Evolutionary conservation across 37 sponge, comb jelly and placozoan genomes (phyloP), one percentile per base, ranked within the genome.

Genomic region (Chondrilla cf. caribensis): DNA sequence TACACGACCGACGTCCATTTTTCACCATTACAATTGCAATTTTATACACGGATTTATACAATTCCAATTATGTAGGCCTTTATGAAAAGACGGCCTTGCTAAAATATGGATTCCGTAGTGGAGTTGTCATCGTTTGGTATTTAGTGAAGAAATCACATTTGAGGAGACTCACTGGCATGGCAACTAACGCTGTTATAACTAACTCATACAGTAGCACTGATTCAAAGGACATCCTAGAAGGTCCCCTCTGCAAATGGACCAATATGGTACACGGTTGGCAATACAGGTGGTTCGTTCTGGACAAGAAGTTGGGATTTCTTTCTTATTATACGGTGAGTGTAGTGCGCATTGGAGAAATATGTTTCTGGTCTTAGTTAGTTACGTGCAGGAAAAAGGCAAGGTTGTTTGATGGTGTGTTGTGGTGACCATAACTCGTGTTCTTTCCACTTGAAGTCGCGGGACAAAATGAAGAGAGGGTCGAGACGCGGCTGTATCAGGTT

Each of bases 221-320:
- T 22, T 43, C 76, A 2, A 67, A 29, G 33, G 35, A 31, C 21
- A 58, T 79, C 25, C 82, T 98, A 78, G 96, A 98, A 85, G 99
- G 99, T 2, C 94, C 99, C 55, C 85, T 98, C 18, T 94, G 94
- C 55, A 95, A 98, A 77, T 98, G 99, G 99, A 98, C 99, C 26
- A 98, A 95, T 57, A 90, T 95, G 42, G 94, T 98, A 38, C 82
- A 91, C 78, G 96, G 96, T 22, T 98, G 99, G 99, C 99, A 98
- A 83, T 93, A 95, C 73, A 83, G 99, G 29, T 98, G 97, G 92
- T 98, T 94, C 73, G 99, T 98, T 17, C 79, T 98, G 68, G 96
- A 98, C 82, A 86, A 91, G 64, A 84, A 57, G n/a, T 54, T 90
- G 26, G 96, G 97, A 3, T 86, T 91, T 1, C 89, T 98, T 39